phyloP scores from a whole-genome alignment of 2,888 invertebrate genomes.

The Meta bourneti region DNA sequence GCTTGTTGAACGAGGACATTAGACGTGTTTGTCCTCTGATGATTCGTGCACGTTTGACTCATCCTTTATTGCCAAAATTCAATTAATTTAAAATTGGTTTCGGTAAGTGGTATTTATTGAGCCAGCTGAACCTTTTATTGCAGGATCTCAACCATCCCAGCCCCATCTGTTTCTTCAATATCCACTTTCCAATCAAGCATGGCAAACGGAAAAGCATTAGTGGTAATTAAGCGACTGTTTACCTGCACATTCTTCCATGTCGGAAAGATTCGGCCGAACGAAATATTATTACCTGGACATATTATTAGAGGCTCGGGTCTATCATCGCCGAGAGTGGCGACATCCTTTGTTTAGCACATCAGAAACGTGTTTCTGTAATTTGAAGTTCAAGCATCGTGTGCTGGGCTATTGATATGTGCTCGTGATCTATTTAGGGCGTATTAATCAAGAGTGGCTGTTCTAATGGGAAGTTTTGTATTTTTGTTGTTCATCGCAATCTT shows the following conservation, averaged over 20 bases:
- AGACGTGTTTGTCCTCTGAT: slow-evolving; percentile 41
- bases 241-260: slow-evolving; percentile 52
- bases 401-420: slow-evolving; percentile 2
- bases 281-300: slow-evolving; percentile 45
- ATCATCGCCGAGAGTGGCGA: slow-evolving; percentile 29
- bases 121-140: slow-evolving; percentile 53
- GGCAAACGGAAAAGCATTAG: slow-evolving; percentile 34
- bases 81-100: slow-evolving; percentile 63
- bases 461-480: not conserved
- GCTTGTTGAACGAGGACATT: slow-evolving; percentile 55
- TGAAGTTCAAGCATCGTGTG: slow-evolving; percentile 35
- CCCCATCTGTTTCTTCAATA: not conserved
- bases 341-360: slow-evolving; percentile 34
- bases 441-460: not conserved
- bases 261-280: slow-evolving; percentile 33
- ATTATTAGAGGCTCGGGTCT: slow-evolving; percentile 39
- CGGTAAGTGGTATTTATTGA: slow-evolving; percentile 59
- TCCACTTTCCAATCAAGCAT: slow-evolving; percentile 54
- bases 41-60: slow-evolving; percentile 42
- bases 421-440: not conserved
- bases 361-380: slow-evolving; percentile 17
- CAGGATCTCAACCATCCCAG: not conserved
- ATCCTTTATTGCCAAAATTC: slow-evolving; percentile 44
- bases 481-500: too few relatives aligned
- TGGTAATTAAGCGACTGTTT: slow-evolving; percentile 53